phyloP scores from a whole-genome alignment of 1,140 invertebrate genomes.

The Ceratina calcarata region DNA sequence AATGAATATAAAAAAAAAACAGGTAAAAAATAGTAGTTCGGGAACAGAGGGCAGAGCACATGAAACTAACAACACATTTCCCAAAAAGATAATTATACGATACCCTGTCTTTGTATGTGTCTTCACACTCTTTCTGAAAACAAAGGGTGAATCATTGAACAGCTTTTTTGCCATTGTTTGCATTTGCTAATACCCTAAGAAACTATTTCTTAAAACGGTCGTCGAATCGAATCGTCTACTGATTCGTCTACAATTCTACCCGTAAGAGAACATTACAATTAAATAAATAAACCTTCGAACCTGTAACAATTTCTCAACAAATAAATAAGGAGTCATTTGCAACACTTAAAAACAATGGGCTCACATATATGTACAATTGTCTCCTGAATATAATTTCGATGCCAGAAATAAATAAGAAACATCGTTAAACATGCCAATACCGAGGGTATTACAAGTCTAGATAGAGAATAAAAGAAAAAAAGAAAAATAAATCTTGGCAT shows the following conservation, averaged over 20 bases:
- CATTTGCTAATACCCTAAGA: constrained; percentile 49
- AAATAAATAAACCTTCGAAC: constrained; percentile 33
- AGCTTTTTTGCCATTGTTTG: constrained; percentile 47
- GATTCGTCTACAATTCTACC: constrained; percentile 10
- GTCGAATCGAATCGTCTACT: constrained; percentile 25
- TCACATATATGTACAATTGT: constrained; percentile 35
- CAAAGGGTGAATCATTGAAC: constrained; percentile 80
- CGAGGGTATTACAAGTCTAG: background rate
- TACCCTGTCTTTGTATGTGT: constrained; percentile 91
- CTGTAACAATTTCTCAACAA: constrained; percentile 24
- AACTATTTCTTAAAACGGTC: constrained; percentile 47
- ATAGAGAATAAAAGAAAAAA: constrained; percentile 7
- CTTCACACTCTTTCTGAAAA: constrained; percentile 90
- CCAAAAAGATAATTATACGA: constrained; percentile 83
- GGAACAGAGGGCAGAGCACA: constrained; percentile 76
- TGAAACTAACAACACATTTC: constrained; percentile 80
- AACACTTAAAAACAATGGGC: constrained; percentile 33
- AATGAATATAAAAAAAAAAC: constrained; percentile 69
- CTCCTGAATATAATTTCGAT: constrained; percentile 1
- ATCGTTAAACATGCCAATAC: constrained; percentile 21
- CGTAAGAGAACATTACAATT: constrained; percentile 8
- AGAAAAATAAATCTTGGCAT: constrained; percentile 29
- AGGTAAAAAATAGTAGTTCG: constrained; percentile 66
- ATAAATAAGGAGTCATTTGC: constrained; percentile 31
- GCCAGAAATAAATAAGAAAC: background rate